Conservation (phyloP, 1,140 invertebrate species). For the Solenopsis fugax region DNA sequence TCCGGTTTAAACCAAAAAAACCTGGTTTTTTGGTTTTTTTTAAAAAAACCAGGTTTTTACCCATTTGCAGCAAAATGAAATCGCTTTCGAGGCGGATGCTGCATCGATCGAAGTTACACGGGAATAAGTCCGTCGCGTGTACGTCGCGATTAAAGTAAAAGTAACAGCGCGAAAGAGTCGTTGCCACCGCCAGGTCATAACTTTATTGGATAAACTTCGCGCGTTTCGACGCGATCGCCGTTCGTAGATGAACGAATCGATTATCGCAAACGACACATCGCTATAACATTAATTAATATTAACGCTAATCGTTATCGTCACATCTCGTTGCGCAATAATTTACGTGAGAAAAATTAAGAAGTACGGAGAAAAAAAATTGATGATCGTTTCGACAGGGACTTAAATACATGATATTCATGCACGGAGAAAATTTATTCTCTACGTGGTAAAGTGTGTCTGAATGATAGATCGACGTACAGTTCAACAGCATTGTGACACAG, state of each 20-base stretch:
- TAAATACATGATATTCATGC: neutral
- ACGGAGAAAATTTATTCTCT: constrained; percentile 1
- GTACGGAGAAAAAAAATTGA: neutral
- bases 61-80: neutral
- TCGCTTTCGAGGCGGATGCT: neutral
- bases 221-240: neutral
- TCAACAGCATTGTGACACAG: neutral
- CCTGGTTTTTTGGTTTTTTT: too few relatives aligned
- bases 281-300: constrained; percentile 9
- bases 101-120: constrained; percentile 8
- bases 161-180: neutral
- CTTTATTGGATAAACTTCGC: neutral
- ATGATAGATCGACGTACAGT: neutral
- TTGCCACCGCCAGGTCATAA: neutral
- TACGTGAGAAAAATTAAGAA: neutral
- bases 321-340: constrained; percentile 24
- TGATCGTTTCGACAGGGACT: neutral
- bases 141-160: neutral
- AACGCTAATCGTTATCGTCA: constrained; percentile 10
- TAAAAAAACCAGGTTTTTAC: too few relatives aligned
- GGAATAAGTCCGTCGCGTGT: too few relatives aligned
- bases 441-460: neutral
- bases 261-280: constrained; percentile 25
- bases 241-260: neutral
- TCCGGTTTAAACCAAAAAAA: too few relatives aligned